Percentiles rank a stretch among this genome's conserved stretches.
Evolutionary conservation across 2,113 vertebrate species (phyloP).

Genomic region (Jaculus jaculus): DNA sequence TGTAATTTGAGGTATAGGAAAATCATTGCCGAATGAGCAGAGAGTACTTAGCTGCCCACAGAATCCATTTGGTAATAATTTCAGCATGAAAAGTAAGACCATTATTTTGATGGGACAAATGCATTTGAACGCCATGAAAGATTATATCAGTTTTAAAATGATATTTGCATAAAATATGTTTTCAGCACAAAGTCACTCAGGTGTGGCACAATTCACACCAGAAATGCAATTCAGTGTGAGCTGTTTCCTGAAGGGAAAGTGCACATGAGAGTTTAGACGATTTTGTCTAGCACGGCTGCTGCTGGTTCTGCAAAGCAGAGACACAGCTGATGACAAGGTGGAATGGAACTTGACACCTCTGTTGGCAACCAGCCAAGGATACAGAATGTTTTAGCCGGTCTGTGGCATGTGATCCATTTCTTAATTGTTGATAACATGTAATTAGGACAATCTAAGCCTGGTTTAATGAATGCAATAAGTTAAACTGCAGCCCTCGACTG

Average conservation of each 20-base stretch:
- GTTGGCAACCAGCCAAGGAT: slow-evolving; percentile 80
- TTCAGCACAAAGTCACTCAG: slow-evolving; percentile 65
- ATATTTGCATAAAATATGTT: slow-evolving; percentile 73
- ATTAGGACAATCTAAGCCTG: slow-evolving; percentile 81
- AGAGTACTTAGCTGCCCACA: slow-evolving; percentile 5
- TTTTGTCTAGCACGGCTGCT: slow-evolving; percentile 83
- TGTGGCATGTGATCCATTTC: slow-evolving; percentile 79
- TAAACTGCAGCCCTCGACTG: slow-evolving; percentile 76
- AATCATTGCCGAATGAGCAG: slow-evolving; percentile 59
- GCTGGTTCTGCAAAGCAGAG: slow-evolving; percentile 82
- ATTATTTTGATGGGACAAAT: slow-evolving; percentile 60
- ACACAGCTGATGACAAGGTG: slow-evolving; percentile 84
- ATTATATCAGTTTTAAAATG: slow-evolving; percentile 51
- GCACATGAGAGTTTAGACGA: slow-evolving; percentile 82
- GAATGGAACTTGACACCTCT: slow-evolving; percentile 84
- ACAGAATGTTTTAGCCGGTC: slow-evolving; percentile 79
- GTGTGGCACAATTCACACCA: slow-evolving; percentile 66
- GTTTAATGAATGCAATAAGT: slow-evolving; percentile 81
- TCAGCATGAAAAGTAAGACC: slow-evolving; percentile 55
- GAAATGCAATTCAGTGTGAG: slow-evolving; percentile 78
- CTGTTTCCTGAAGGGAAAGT: slow-evolving; percentile 83
- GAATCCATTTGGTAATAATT: slow-evolving; percentile 67
- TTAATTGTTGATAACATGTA: slow-evolving; percentile 85
- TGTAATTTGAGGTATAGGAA: slow-evolving; percentile 76
- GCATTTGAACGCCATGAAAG: slow-evolving; percentile 65